These are phyloP conservation scores for Agrochola lota DNA, from an alignment of 2,888 invertebrate species.

Conservation along the genomic window DNA sequence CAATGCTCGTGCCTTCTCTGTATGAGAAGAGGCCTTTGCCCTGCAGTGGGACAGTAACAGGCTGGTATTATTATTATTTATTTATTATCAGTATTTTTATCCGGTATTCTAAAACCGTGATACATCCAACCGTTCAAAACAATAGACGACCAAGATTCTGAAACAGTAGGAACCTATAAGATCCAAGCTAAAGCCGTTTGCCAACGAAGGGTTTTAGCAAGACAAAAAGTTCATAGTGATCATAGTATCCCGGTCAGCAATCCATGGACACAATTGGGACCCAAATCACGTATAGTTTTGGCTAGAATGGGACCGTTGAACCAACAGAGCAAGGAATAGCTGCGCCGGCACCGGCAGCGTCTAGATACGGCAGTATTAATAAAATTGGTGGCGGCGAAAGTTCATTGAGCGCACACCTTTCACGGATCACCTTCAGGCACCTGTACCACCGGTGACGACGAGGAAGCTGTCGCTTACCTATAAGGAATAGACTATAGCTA, in stretches of 20 bases:
- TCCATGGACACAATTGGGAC: conserved; percentile 62
- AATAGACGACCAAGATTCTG: not conserved
- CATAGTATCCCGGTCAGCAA: conserved; percentile 62
- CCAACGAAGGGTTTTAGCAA: conserved; percentile 68
- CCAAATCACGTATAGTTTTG: conserved; percentile 68
- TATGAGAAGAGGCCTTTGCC: too few relatives aligned
- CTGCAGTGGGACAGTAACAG: too few relatives aligned
- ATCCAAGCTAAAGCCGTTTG: conserved; percentile 50
- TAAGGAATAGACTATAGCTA: not conserved
- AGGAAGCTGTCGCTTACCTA: too few relatives aligned
- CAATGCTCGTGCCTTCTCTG: too few relatives aligned
- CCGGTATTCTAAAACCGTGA: too few relatives aligned
- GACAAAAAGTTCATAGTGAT: conserved; percentile 68
- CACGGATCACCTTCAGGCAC: too few relatives aligned
- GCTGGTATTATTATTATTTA: too few relatives aligned
- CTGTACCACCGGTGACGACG: too few relatives aligned
- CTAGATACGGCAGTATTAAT: not conserved
- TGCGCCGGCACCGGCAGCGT: too few relatives aligned
- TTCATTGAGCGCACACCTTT: too few relatives aligned
- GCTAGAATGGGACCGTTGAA: conserved; percentile 33
- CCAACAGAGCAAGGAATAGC: not conserved
- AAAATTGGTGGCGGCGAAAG: not conserved
- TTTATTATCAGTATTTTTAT: too few relatives aligned
- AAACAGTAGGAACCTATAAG: not conserved
- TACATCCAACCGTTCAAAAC: too few relatives aligned